Conservation (phyloP, 1,140 invertebrate genomes). For the Sminthurides bifidus region DNA sequence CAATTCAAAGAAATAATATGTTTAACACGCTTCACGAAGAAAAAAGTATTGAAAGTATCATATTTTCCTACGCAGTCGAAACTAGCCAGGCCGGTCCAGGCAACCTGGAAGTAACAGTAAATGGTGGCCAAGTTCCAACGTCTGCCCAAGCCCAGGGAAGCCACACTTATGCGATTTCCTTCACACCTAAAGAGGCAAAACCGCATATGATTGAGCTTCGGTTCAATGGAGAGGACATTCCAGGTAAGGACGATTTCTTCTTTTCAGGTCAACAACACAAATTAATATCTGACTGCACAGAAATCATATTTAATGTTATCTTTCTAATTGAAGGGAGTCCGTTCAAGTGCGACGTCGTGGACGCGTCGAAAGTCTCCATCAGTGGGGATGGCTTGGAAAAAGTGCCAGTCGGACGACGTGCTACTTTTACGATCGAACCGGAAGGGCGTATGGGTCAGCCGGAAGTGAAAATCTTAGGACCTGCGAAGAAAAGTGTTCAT, state of each 20-base stretch:
- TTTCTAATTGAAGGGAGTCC: constrained; percentile 44
- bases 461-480: constrained; percentile 63
- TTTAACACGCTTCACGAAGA: neutral
- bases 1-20: too few relatives aligned
- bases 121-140: constrained; percentile 86
- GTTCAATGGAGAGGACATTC: constrained; percentile 92
- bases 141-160: constrained; percentile 87
- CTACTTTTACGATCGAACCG: constrained; percentile 71
- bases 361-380: constrained; percentile 60
- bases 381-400: constrained; percentile 76
- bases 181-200: constrained; percentile 78
- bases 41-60: neutral
- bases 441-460: constrained; percentile 55
- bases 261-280: neutral
- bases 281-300: neutral
- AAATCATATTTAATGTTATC: constrained; percentile 1
- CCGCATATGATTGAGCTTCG: constrained; percentile 83
- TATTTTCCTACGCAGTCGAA: constrained; percentile 59
- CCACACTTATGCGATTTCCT: constrained; percentile 93
- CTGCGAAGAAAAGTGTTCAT: constrained; percentile 39
- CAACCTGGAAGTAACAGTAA: constrained; percentile 93
- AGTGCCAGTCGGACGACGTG: constrained; percentile 72
- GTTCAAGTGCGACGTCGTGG: constrained; percentile 56
- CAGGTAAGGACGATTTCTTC: constrained; percentile 45
- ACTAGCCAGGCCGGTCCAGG: constrained; percentile 91